Evolutionary conservation across 2,797 vertebrate species (phyloP), one percentile per base, ranked within the genome.

Genomic region (Cynopterus sphinx): DNA sequence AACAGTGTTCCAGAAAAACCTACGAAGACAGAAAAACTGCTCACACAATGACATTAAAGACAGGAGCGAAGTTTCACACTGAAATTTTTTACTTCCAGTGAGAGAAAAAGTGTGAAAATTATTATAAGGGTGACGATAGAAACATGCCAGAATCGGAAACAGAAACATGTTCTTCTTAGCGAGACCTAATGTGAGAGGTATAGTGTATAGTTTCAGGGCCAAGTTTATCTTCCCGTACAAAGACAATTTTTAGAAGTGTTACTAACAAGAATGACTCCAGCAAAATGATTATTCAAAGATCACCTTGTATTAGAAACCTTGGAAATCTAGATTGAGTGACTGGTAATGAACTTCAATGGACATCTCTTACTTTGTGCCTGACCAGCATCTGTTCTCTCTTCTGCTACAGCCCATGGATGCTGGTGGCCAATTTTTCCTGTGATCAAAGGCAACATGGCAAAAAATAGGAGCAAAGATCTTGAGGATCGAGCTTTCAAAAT

Each of bases 21-120:
- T 83, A 87, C 46, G 75, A 86, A 90, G 85, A 79, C 84, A 51
- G 82, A 70, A 78, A 97, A 91, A 89, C 87, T 96, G 94, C 78
- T 95, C 87, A 94, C 78, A 96, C 95, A 92, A 91, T 95, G 79
- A 84, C 88, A 91, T 6, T 79, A 92, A 92, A 96, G 92, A 83
- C 55, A 73, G 77, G 73, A 96, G 87, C 95, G 90, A 96, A 92
- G 92, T 96, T 96, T 97, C 95, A 85, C 95, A 96, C 96, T 82
- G 93, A 92, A 94, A 85, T 68, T 96, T 96, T 97, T 96, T 92
- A 87, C 53, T 98, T 94, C 21, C 57, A 97, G 86, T 90, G 90
- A 89, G 74, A 97, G 83, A 90, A 87, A 89, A 94, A 89, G 96
- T 97, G 93, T 92, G 96, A 97, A 97, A 92, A 96, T 97, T 90